Evolutionary conservation across 2,113 vertebrate species (phyloP).

Genomic region (Peromyscus californicus): DNA sequence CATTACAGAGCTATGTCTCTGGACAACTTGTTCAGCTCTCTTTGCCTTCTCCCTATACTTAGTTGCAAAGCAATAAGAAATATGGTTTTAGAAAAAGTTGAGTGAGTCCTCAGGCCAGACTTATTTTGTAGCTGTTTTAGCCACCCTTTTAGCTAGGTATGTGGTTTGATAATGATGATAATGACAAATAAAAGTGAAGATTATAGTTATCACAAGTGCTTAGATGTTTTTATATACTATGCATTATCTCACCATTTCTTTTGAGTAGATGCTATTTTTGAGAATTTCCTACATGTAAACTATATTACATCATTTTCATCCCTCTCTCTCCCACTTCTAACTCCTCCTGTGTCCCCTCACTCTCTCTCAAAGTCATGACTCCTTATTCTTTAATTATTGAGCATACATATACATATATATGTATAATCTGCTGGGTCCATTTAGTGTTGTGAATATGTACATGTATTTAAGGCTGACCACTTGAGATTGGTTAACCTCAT

Average conservation of each 20-base stretch:
- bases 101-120: constrained; percentile 34
- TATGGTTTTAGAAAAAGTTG: constrained; percentile 6
- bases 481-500: background rate
- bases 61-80: constrained; percentile 53
- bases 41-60: constrained; percentile 45
- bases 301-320: background rate
- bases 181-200: constrained; percentile 48
- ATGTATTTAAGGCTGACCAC: background rate
- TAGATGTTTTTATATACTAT: constrained; percentile 24
- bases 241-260: constrained; percentile 45
- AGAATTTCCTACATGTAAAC: background rate
- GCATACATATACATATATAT: background rate
- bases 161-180: constrained; percentile 50
- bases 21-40: background rate
- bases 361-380: background rate
- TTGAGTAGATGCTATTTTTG: constrained; percentile 31
- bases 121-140: constrained; percentile 60
- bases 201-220: constrained; percentile 38
- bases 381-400: background rate
- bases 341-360: background rate
- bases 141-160: constrained; percentile 19
- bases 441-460: background rate
- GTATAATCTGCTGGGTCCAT: background rate
- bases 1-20: background rate
- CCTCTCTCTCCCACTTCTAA: background rate